Conservation (phyloP, 2,888 invertebrate genomes). For the Brachypterus glaber region DNA sequence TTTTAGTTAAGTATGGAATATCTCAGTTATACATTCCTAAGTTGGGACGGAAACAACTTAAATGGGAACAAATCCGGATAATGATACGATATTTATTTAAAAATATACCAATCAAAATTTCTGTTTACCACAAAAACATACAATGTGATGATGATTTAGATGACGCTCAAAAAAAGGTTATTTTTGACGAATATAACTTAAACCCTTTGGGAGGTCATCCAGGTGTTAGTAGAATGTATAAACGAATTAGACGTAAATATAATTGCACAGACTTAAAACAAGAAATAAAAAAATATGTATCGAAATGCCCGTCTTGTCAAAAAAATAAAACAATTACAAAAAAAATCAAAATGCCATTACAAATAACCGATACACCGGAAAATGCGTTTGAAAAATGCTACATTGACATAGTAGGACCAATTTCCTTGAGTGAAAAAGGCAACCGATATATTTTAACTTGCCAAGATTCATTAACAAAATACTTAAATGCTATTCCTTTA, state of each 20-base stretch:
- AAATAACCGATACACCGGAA: conserved; percentile 22
- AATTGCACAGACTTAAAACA: conserved; percentile 8
- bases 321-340: conserved; percentile 19
- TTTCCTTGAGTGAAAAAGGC: conserved; percentile 20
- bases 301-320: conserved; percentile 21
- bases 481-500: conserved; percentile 16
- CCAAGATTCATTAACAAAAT: conserved; percentile 18
- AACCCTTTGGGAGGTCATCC: conserved; percentile 8
- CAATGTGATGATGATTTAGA: conserved; percentile 7
- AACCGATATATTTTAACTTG: conserved; percentile 26
- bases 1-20: not conserved
- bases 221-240: conserved; percentile 7
- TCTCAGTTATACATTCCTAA: not conserved
- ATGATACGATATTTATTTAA: conserved; percentile 11
- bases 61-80: conserved; percentile 9
- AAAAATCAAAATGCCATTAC: conserved; percentile 21
- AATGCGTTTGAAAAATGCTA: conserved; percentile 23
- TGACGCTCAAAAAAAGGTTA: conserved; percentile 2
- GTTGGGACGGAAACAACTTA: not conserved
- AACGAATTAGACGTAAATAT: conserved; percentile 9
- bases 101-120: conserved; percentile 4
- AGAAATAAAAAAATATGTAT: conserved; percentile 6
- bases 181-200: conserved; percentile 5
- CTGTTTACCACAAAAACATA: too few relatives aligned
- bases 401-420: conserved; percentile 27